A percentile compares a stretch with the other conserved stretches of the same genome.
phyloP scores from a whole-genome alignment of 2,797 vertebrate genomes.

The Mionectes olivaceus region DNA sequence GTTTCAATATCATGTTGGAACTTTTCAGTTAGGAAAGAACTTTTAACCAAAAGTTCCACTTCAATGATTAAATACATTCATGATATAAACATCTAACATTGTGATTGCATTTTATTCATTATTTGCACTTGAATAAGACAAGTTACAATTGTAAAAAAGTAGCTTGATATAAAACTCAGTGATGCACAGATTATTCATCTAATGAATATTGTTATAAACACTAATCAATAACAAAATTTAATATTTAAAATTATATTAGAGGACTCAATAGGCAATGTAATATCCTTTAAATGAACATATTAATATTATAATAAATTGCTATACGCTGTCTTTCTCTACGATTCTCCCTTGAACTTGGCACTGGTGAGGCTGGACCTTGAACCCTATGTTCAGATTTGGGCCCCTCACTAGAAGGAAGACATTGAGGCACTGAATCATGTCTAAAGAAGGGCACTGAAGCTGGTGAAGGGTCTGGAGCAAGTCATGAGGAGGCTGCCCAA shows the following conservation, averaged over 20 bases:
- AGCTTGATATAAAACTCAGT: background rate
- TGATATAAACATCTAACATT: background rate
- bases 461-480: background rate
- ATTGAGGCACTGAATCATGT: background rate
- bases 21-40: background rate
- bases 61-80: background rate
- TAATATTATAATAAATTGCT: background rate
- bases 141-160: background rate
- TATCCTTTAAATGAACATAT: background rate
- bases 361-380: background rate
- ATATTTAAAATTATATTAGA: background rate
- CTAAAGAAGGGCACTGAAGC: background rate
- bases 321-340: background rate
- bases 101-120: background rate
- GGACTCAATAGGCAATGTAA: background rate
- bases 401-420: background rate
- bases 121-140: background rate
- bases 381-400: background rate
- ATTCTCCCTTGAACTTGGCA: background rate
- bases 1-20: background rate
- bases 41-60: background rate
- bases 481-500: background rate
- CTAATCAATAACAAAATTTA: background rate
- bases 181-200: background rate
- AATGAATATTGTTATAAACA: background rate